Evolutionary conservation across 2,888 invertebrate genomes (phyloP).

Genomic region (Vannuccia rotundouncinata): DNA sequence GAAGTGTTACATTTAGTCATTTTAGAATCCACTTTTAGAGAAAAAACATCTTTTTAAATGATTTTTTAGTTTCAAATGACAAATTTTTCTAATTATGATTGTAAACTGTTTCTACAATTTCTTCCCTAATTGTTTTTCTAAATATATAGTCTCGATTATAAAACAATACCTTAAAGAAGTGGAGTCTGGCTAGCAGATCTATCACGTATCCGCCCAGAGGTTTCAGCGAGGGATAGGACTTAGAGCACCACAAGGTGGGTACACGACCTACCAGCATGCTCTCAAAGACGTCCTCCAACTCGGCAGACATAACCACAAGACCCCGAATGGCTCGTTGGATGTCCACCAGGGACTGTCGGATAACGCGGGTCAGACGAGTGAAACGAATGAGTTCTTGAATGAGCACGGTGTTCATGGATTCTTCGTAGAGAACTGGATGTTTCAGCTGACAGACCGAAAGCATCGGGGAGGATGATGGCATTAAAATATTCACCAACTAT

Average conservation of each 20-base stretch:
- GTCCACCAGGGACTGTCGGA: slow-evolving; percentile 50
- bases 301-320: slow-evolving; percentile 53
- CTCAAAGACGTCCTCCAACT: slow-evolving; percentile 55
- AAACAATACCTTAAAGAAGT: slow-evolving; percentile 56
- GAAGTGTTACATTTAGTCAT: not conserved
- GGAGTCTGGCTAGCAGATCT: slow-evolving; percentile 51
- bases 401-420: slow-evolving; percentile 56
- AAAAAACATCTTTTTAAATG: no score
- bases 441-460: slow-evolving; percentile 45
- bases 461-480: not conserved
- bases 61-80: no score
- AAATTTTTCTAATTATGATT: no score
- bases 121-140: no score
- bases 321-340: slow-evolving; percentile 55
- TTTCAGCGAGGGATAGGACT: slow-evolving; percentile 56
- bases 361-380: slow-evolving; percentile 51
- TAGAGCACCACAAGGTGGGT: slow-evolving; percentile 54
- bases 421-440: slow-evolving; percentile 53
- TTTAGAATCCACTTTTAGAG: no score
- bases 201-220: slow-evolving; percentile 55
- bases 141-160: no score
- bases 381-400: slow-evolving; percentile 55
- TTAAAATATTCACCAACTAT: not conserved
- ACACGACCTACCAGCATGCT: slow-evolving; percentile 57
- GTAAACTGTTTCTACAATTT: no score